Evolutionary conservation across 2,113 vertebrate genomes (phyloP).

Genomic region (Pachypanchax playfairii): DNA sequence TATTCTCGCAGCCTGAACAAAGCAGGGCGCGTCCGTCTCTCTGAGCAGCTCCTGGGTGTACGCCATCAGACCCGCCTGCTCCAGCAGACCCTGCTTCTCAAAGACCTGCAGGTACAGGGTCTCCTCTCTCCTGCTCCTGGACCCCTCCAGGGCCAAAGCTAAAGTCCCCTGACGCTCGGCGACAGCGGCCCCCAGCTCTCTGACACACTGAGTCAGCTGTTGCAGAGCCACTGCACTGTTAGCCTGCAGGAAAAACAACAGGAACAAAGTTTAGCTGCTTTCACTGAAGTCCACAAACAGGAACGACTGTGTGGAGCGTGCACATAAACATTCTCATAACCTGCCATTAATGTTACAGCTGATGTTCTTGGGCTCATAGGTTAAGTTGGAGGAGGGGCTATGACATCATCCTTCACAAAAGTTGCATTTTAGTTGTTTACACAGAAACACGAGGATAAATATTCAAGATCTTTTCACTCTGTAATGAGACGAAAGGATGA

Average conservation of each 20-base stretch:
- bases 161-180: constrained; percentile 86
- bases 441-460: too few species aligned
- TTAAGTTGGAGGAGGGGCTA: too few species aligned
- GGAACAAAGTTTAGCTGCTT: background rate
- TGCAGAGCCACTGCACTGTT: constrained; percentile 88
- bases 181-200: constrained; percentile 84
- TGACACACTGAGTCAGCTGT: constrained; percentile 85
- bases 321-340: too few species aligned
- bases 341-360: too few species aligned
- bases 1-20: constrained; percentile 92
- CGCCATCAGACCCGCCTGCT: constrained; percentile 89
- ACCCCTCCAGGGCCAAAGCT: constrained; percentile 85
- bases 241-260: constrained; percentile 71
- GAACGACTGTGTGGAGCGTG: too few species aligned
- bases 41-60: constrained; percentile 96
- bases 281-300: too few species aligned
- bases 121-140: constrained; percentile 80
- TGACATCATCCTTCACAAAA: too few species aligned
- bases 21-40: constrained; percentile 92
- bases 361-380: too few species aligned
- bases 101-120: constrained; percentile 85
- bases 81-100: constrained; percentile 89
- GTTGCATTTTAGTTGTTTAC: too few species aligned
- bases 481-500: too few species aligned
- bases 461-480: too few species aligned